phyloP scores from a whole-genome alignment of 2,888 invertebrate species.

The Nomada flava region DNA sequence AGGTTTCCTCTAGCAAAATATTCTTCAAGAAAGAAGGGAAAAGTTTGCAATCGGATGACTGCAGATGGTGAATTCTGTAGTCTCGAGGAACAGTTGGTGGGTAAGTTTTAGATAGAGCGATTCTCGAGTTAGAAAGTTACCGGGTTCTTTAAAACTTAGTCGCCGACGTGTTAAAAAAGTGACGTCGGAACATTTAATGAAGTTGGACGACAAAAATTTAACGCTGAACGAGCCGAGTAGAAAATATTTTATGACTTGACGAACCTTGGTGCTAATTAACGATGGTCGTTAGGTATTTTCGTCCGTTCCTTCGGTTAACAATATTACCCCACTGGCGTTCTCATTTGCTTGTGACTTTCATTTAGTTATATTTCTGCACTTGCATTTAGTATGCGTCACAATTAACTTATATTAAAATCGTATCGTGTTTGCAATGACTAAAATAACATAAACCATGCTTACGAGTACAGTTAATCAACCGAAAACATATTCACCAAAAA shows the following conservation, averaged over 20 bases:
- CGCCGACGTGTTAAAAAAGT: constrained; percentile 15
- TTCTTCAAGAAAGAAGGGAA: constrained; percentile 2
- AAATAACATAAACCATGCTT: too few species aligned
- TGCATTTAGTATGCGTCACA: too few species aligned
- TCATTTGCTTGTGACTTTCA: too few species aligned
- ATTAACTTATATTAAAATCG: too few species aligned
- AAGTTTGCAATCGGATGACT: constrained; percentile 21
- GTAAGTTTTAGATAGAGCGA: constrained; percentile 2
- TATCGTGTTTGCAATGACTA: too few species aligned
- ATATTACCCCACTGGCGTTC: too few species aligned
- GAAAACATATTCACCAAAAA: too few species aligned
- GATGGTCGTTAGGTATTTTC: not conserved
- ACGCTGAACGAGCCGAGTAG: not conserved
- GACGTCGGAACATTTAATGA: not conserved
- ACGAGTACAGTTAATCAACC: too few species aligned
- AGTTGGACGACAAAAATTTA: constrained; percentile 11
- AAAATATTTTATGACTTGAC: not conserved
- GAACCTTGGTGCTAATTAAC: not conserved
- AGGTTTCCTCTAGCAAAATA: not conserved
- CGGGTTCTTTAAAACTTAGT: constrained; percentile 5
- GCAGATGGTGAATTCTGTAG: constrained; percentile 21
- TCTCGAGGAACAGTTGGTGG: constrained; percentile 7
- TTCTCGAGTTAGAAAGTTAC: constrained; percentile 18
- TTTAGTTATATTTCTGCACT: too few species aligned
- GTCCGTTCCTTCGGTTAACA: too few species aligned